phyloP scores from a whole-genome alignment of 1,140 invertebrate species.

The Pseudomyrmex concolor region DNA sequence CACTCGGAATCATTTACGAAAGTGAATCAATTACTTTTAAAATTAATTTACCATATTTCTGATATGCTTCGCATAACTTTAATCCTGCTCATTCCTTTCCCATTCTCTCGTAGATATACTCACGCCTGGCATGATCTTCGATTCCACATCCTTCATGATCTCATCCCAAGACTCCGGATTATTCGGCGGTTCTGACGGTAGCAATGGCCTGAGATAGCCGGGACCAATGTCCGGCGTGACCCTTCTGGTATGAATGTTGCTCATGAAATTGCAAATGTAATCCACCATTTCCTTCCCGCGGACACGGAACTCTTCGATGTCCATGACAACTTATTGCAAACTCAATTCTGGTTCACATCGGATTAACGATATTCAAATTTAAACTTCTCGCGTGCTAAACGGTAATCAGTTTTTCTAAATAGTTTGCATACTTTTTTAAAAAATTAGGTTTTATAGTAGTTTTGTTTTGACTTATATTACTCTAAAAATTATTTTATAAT shows the following conservation, averaged over 20 bases:
- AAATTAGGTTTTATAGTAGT: not conserved
- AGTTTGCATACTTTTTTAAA: not conserved
- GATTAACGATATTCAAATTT: slow-evolving; percentile 7
- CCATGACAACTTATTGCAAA: slow-evolving; percentile 87
- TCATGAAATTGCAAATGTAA: slow-evolving; percentile 98
- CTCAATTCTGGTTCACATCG: slow-evolving; percentile 3
- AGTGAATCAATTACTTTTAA: too few relatives aligned
- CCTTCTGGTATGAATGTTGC: slow-evolving; percentile 91
- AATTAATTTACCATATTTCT: slow-evolving; percentile 7
- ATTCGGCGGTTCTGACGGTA: slow-evolving; percentile 94
- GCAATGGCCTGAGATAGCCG: slow-evolving; percentile 93
- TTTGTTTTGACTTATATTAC: too few relatives aligned
- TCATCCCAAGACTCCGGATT: slow-evolving; percentile 95
- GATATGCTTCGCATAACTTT: not conserved
- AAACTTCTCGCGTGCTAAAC: not conserved
- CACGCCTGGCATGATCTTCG: slow-evolving; percentile 98
- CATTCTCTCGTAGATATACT: slow-evolving; percentile 78
- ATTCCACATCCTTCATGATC: slow-evolving; percentile 97
- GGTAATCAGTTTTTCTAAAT: not conserved
- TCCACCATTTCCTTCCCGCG: slow-evolving; percentile 98
- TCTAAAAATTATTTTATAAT: too few relatives aligned
- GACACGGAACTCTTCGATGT: slow-evolving; percentile 94
- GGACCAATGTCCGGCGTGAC: slow-evolving; percentile 96
- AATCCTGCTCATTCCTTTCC: not conserved
- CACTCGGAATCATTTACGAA: too few relatives aligned